Base-by-base conservation (phyloP, 2,888 invertebrate species). In the Acrobasis suavella region DNA sequence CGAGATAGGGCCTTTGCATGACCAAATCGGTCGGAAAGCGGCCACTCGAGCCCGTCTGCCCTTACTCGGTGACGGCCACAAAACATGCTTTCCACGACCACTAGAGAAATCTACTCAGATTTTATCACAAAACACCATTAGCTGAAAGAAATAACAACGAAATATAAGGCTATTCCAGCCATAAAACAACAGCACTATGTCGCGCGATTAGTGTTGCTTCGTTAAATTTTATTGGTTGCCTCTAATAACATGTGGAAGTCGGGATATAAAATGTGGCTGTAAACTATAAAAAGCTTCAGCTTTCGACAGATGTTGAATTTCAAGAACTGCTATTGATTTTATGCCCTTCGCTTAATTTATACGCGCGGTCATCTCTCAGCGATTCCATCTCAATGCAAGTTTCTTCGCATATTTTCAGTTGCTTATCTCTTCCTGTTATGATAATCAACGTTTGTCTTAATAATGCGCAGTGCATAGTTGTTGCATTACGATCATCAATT, bases 221-320 rank as follows among this genome's bases (percentile, higher is more conserved):
- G 71, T 77, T 72, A 77, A 72, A 71, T 77, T 82, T 81, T 79
- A 82, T 79, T 75, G 73, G 72, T 67, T 64, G 65, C 68, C 72
- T 75, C 69, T 72, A 74, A 76, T 77, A 77, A 75, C 74, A 71
- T 73, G 71, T 74, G 76, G 73, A 76, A 72, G 72, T 74, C 69
- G 64, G 65, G 71, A 62, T 74, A 75, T 78, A 75, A 77, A 74
- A 69, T 61, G 50, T 63, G 64, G 55, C 77, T 76, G 74, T 81
- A 74, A 79, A 77, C 78, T 80, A 80, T 83, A 77, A 82, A 81
- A 80, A 80, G 78, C 73, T 69, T 67, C 72, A 74, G 77, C 75
- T 80, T 79, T 77, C 79, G 81, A 80, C 75, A 77, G 75, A 81
- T 81, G 78, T 72, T 72, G 69, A 65, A 71, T 78, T 77, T 79